Evolutionary conservation across 1,140 invertebrate species (phyloP), one percentile per base, ranked within the genome.

Genomic region (Pantala flavescens): DNA sequence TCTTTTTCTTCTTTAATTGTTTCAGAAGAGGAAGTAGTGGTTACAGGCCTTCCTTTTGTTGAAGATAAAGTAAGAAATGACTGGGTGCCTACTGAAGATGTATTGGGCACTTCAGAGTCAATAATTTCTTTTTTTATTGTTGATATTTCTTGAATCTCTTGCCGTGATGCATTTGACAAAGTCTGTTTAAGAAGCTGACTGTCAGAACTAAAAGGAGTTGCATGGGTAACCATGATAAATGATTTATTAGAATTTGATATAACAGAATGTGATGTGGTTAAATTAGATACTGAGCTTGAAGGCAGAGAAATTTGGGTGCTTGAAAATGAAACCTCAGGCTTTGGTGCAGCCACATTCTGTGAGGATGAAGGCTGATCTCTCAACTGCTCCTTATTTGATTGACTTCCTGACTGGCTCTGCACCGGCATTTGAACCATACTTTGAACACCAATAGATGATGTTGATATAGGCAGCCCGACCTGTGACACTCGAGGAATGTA

Each of bases 41-140:
- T 24, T 12, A 70, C 63, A 24, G 11, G 21, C 19, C 43, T 72
- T 36, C 28, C 28, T 36, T 36, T 36, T 36, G 28, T 36, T 36
- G 28, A 9, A 36, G 28, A 9, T 36, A 36, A 36, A 36, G 28
- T 2, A 36, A 36, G 2, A 36, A 36, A 19, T 19, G 71, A 24
- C 71, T 72, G 71, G 21, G 7, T 72, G 23, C 71, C 24, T 14
- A 21, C 36, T 70, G n/a, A 76, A 71, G 76, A 75, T 21, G 71
- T 24, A 42, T 24, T 1, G n/a, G n/a, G 43, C 16, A 36, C 74
- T 75, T 70, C 63, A 24, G 74, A 23, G 14, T 28, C 71, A 49
- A 75, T 76, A 63, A 75, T 72, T 75, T 77, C 75, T 23, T 74
- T 75, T 73, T 78, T 77, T 21, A 63, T 63, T 3, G 49, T 21